Conservation (phyloP, 2,797 vertebrate genomes). For the Florisuga fusca region DNA sequence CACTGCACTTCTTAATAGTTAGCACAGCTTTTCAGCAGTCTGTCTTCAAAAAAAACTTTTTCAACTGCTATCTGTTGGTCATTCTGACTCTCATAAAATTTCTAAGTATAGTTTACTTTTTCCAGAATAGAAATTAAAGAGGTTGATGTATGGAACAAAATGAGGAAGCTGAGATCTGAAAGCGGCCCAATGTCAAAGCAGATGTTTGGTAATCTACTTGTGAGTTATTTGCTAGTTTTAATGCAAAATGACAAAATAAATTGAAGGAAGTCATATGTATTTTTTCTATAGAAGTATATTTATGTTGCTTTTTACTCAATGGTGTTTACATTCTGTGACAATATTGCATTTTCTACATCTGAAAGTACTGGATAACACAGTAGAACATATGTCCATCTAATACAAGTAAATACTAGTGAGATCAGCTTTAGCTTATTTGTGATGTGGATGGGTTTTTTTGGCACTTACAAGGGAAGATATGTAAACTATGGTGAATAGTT, state of each 20-base stretch:
- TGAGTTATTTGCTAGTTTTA: background rate
- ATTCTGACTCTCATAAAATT: background rate
- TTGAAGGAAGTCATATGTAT: background rate
- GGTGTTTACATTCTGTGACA: background rate
- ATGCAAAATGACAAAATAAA: background rate
- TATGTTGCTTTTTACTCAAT: background rate
- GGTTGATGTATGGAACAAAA: background rate
- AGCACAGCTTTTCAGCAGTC: background rate
- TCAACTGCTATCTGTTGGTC: background rate
- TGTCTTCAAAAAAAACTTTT: background rate
- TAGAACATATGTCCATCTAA: background rate
- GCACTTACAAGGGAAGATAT: background rate
- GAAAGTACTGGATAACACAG: background rate
- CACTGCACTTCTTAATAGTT: background rate
- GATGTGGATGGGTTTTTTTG: background rate
- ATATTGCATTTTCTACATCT: background rate
- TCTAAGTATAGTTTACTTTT: background rate
- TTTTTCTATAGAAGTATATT: background rate
- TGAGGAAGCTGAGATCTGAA: background rate
- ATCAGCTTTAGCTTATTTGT: background rate
- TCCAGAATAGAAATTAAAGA: background rate
- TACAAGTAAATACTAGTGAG: background rate
- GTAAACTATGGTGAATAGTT: background rate
- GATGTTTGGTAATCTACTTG: background rate
- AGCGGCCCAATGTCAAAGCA: background rate